Evolutionary conservation across 2,888 invertebrate species (phyloP).

Genomic region (Epinotia brunnichana): DNA sequence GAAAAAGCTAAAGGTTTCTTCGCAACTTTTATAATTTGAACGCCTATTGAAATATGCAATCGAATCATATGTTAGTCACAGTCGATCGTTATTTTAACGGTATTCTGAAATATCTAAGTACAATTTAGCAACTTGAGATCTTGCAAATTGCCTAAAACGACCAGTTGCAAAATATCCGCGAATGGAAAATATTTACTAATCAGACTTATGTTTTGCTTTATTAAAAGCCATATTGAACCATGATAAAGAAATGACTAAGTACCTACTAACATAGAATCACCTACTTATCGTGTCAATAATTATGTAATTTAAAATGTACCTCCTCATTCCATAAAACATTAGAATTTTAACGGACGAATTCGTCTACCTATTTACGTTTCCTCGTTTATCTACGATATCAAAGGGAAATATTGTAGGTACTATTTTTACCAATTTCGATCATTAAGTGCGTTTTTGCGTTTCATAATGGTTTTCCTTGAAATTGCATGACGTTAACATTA

Average conservation of each 20-base stretch:
- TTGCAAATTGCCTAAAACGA: neutral
- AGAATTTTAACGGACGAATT: no score
- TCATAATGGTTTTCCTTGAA: no score
- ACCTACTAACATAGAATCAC: neutral
- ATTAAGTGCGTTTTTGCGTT: no score
- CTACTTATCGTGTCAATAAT: no score
- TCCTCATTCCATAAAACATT: no score
- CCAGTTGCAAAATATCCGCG: constrained; percentile 1
- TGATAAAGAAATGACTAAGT: no score
- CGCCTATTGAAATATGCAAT: neutral
- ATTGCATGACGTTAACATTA: no score
- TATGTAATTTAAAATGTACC: no score
- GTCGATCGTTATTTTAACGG: neutral
- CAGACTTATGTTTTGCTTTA: neutral
- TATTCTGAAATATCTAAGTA: constrained; percentile 13
- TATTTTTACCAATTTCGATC: no score
- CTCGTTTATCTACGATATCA: no score
- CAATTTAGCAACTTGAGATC: neutral
- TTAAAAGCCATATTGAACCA: neutral
- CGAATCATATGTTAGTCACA: constrained; percentile 16
- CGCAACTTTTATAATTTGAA: neutral
- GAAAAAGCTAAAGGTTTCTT: neutral
- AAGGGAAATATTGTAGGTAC: no score
- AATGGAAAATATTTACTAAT: neutral
- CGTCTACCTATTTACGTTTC: no score